Conservation (phyloP, 2,888 invertebrate genomes). For the Volucella inanis region DNA sequence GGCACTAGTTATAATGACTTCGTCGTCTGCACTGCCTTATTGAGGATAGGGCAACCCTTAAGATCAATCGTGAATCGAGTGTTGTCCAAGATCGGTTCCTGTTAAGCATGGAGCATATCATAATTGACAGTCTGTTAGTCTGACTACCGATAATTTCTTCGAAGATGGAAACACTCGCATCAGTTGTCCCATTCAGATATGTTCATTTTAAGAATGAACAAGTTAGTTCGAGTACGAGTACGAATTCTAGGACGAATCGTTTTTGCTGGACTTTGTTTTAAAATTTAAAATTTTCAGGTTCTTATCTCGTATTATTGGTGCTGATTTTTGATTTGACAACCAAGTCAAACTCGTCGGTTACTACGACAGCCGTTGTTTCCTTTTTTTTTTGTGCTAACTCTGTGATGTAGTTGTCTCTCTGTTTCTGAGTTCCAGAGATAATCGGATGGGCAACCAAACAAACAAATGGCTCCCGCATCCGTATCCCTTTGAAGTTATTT, state of each 20-base stretch:
- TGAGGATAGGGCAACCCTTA: too few species aligned
- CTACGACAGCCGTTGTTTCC: conserved; percentile 19
- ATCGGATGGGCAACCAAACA: conserved; percentile 60
- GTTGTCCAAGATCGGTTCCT: too few species aligned
- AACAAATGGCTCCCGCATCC: conserved; percentile 56
- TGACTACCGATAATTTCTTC: too few species aligned
- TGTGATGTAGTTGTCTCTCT: neutral
- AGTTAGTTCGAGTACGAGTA: too few species aligned
- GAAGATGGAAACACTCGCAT: too few species aligned
- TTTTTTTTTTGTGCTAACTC: conserved; percentile 3
- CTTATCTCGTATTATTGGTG: conserved; percentile 58
- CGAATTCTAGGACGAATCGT: neutral
- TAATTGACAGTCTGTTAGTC: too few species aligned
- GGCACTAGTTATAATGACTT: too few species aligned
- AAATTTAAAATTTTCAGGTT: conserved; percentile 55
- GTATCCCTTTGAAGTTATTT: conserved; percentile 65
- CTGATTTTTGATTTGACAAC: conserved; percentile 70
- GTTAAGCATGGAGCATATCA: too few species aligned
- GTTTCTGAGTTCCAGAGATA: conserved; percentile 30
- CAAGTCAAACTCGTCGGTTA: conserved; percentile 38
- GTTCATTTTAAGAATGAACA: too few species aligned
- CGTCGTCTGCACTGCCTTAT: too few species aligned
- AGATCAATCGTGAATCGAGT: too few species aligned
- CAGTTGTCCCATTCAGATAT: too few species aligned
- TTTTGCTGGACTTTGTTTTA: conserved; percentile 14